Evolutionary conservation across 1,140 invertebrate genomes (phyloP), one percentile per base, ranked within the genome.

Genomic region (Rhagoletis zephyria): DNA sequence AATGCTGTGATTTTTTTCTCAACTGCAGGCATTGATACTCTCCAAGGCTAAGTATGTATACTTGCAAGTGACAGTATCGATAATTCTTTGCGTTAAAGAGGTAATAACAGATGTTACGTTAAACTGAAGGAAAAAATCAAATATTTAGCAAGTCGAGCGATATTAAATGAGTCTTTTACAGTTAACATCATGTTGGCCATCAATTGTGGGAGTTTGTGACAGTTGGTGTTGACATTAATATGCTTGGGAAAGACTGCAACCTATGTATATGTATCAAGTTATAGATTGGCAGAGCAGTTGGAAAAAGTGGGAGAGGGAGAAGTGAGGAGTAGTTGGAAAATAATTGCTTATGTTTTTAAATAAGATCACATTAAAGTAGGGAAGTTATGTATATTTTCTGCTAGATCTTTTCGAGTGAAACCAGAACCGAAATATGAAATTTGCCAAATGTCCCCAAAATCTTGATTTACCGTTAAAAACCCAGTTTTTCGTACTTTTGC

Each of bases 91-190:
- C 67, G 16, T 67, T 67, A 67, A 67, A 90, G 89, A 90, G 90
- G 90, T 91, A 90, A 90, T 89, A 91, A 89, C 90, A 91, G 90
- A 89, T 90, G 90, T 42, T 14, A 87, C 48, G 14, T 56, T 30
- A 30, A 30, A 30, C 1, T 30, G 30, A 30, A 10, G 9, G 4
- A 67, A 67, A 67, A 67, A 67, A 40, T 67, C 12, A 67, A 19
- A n/a, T n/a, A n/a, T 61, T 7, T n/a, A 45, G 10, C 10, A 85
- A 61, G 9, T 48, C 10, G 45, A 7, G 16, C 51, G 16, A 30
- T 30, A 30, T 30, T 30, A 63, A 63, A 63, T 12, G 61, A 63
- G 12, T 63, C 14, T 63, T 51, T 74, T 63, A 56, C 12, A 42
- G n/a, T 63, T 45, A 60, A 51, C 56, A 61, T 85, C 4, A 19